Base-by-base conservation (phyloP, 2,888 invertebrate genomes). In the Mystacides longicornis region DNA sequence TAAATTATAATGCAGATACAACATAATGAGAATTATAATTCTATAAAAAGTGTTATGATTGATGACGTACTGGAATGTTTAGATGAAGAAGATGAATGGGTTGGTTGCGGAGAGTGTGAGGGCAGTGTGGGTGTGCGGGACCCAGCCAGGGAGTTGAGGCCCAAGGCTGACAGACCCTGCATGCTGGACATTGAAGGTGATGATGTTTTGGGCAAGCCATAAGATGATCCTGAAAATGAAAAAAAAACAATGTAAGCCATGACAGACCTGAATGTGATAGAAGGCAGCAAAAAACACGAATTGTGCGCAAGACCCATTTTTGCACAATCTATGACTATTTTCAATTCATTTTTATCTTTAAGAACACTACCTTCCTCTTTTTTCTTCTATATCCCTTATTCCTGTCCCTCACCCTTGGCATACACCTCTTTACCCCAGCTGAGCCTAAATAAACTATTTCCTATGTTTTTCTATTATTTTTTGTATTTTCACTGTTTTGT, bases 121-220 rank as follows among this genome's bases (percentile, higher is more conserved):
- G 54, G 43, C 31, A 58, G 56, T 2, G 60, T 56, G 20, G 58
- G 54, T n/a, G 58, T 52, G 11, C 56, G 52, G n/a, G 53, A 47
- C 5, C 56, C 57, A 4, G 75, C 77, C 52, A 77, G 64, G 60
- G 69, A 77, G 65, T 75, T 77, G 31, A 76, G 68, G 3, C 60
- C 58, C 23, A 51, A 27, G 57, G 61, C 54, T 16, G 60, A 58
- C 50, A 76, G 63, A 1, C 75, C 72, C 58, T 59, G 52, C 18
- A 56, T 58, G 1, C 77, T 52, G 58, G 75, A 75, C 72, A 75
- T 72, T 1, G 77, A 77, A 0, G 77, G 77, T 0, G 77, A 77
- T 0, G 77, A 77, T 0, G 77, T 77, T 65, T 76, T 76, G 22
- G 77, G 77, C 60, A 76, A 72, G 22, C 75, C 75, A 60, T 77